A percentile compares a stretch with the other conserved stretches of the same genome.
Evolutionary conservation across 2,797 vertebrate genomes (phyloP).

Genomic region (Sphaeramia orbicularis): DNA sequence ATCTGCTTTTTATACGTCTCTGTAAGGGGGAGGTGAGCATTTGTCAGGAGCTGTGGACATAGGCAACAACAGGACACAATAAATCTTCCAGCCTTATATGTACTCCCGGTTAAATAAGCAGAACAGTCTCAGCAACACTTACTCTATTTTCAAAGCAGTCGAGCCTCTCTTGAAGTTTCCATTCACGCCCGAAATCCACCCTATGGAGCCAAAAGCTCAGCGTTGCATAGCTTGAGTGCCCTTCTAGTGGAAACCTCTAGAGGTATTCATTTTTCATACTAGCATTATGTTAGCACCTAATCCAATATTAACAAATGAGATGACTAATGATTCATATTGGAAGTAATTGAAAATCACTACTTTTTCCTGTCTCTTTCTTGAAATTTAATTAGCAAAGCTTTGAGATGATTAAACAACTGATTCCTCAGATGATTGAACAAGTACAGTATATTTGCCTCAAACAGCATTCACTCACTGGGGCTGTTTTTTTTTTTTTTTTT

Average conservation of each 20-base stretch:
- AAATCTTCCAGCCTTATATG: neutral
- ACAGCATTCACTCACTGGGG: constrained; percentile 11
- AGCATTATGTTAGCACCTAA: constrained; percentile 54
- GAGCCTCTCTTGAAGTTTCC: constrained; percentile 16
- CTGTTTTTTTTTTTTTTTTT: constrained; percentile 5
- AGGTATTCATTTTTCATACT: constrained; percentile 57
- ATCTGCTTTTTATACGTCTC: constrained; percentile 65
- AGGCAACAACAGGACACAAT: constrained; percentile 12
- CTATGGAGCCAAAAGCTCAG: constrained; percentile 24
- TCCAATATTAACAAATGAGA: constrained; percentile 74
- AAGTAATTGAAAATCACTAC: constrained; percentile 69
- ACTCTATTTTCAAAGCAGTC: constrained; percentile 22
- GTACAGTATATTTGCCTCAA: constrained; percentile 26
- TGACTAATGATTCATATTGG: constrained; percentile 71
- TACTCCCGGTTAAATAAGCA: constrained; percentile 18
- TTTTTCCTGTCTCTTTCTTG: constrained; percentile 41
- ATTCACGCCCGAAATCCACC: constrained; percentile 43
- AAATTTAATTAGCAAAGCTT: constrained; percentile 62
- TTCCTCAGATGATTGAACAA: constrained; percentile 34
- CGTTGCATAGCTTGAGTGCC: neutral
- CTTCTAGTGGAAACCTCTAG: constrained; percentile 32
- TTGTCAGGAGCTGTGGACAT: constrained; percentile 39
- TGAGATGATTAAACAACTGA: constrained; percentile 27
- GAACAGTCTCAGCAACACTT: constrained; percentile 18
- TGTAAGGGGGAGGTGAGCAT: constrained; percentile 40